Evolutionary conservation across 2,113 vertebrate species (phyloP).

Genomic region (Limnothrissa miodon): DNA sequence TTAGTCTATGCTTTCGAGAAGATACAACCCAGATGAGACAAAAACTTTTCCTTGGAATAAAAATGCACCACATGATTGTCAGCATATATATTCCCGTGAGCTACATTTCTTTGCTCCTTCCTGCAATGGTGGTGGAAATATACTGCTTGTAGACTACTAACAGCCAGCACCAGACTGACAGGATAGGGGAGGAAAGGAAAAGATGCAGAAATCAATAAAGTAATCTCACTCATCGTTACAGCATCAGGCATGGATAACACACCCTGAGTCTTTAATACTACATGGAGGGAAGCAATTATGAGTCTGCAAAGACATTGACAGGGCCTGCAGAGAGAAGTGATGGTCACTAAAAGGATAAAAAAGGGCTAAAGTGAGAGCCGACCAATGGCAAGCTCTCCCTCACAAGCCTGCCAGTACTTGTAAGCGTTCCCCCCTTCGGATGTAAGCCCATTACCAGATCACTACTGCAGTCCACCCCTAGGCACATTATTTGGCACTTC

Average conservation of each 20-base stretch:
- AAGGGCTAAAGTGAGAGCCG: constrained; percentile 42
- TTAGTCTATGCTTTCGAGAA: neutral
- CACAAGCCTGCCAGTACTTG: constrained; percentile 17
- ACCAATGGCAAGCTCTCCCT: constrained; percentile 33
- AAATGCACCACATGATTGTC: neutral
- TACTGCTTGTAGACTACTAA: constrained; percentile 18
- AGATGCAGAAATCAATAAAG: constrained; percentile 49
- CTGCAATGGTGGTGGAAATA: neutral
- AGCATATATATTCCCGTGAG: neutral
- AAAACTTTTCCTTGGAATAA: constrained; percentile 15
- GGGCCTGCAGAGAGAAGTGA: constrained; percentile 40
- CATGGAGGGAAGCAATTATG: constrained; percentile 48
- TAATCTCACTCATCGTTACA: constrained; percentile 49
- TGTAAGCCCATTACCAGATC: constrained; percentile 47
- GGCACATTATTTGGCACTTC: constrained; percentile 35
- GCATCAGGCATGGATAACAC: constrained; percentile 41
- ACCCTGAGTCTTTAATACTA: constrained; percentile 35
- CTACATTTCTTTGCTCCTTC: constrained; percentile 1
- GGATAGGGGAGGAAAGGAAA: constrained; percentile 22
- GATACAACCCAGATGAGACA: neutral
- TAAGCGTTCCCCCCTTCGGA: constrained; percentile 33
- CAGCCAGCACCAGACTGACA: constrained; percentile 15
- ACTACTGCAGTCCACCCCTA: constrained; percentile 24
- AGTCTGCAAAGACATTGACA: constrained; percentile 45
- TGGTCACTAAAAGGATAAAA: constrained; percentile 47